Evolutionary conservation across 2,888 invertebrate species (phyloP), one percentile per base, ranked within the genome.

Genomic region (Mythimna impura): DNA sequence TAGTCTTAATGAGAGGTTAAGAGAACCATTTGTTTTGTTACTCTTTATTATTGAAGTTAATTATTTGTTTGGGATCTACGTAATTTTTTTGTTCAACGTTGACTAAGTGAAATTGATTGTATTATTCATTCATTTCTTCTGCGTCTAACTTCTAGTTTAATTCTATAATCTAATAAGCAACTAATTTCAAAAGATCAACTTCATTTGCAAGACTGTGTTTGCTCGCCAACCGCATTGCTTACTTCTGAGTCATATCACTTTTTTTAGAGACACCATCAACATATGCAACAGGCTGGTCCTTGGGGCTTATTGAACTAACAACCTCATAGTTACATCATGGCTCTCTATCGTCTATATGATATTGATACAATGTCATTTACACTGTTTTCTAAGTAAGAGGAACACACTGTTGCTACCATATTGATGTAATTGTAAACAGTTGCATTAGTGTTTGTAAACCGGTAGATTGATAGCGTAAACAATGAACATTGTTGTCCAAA

Each of bases 401-500:
- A 70, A 67, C 50, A 25, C n/a, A 14, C 40, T 54, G 52, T 52
- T 55, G 50, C 47, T 55, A 30, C 62, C 47, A 71, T 77, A 73
- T 68, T 40, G 62, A 62, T 52, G 58, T 55, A 66, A 66, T 54
- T 40, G 36, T 50, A 57, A 68, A 81, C 67, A 68, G 63, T 40
- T 10, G 62, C 69, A 66, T 70, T 80, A 67, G 40, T 75, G 64
- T 73, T 77, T 63, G 47, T 36, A 57, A 73, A 66, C 43, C 50
- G n/a, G 68, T 62, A 57, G 71, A 66, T 67, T 66, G 76, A 68
- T 71, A 80, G 63, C 60, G 17, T 60, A 55, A 66, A 83, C 79
- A 85, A 85, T 75, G 81, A 61, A 67, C 60, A 78, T 74, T 85
- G 80, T 85, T 78, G 73, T 76, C 67, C 71, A 70, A 83, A 81